Percentiles rank a stretch among this genome's conserved stretches.
phyloP scores from a whole-genome alignment of 2,797 vertebrate genomes.

The Crocidura indochinensis region DNA sequence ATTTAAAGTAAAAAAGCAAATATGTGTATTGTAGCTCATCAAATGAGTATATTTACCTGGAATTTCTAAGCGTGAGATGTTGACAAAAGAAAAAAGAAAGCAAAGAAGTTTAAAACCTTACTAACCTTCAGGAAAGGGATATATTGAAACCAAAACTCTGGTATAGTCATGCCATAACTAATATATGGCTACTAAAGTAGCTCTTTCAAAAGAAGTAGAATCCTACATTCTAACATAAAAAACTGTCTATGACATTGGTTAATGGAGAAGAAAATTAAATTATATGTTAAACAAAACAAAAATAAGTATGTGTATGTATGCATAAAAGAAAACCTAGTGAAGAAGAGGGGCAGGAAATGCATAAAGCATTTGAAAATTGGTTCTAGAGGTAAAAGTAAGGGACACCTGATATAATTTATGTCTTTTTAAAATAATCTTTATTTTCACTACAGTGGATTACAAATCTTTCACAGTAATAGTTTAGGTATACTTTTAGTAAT shows the following conservation, averaged over 20 bases:
- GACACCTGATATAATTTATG: not conserved
- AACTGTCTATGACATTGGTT: not conserved
- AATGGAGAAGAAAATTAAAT: not conserved
- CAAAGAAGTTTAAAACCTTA: not conserved
- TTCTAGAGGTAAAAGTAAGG: not conserved
- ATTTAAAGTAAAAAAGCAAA: constrained; percentile 65
- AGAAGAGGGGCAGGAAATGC: not conserved
- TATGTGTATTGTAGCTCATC: constrained; percentile 23
- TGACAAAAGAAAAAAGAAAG: not conserved
- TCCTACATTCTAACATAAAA: constrained; percentile 20
- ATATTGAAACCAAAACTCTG: constrained; percentile 12
- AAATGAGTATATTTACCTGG: constrained; percentile 30
- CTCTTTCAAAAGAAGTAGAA: not conserved
- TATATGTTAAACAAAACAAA: not conserved
- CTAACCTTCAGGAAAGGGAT: not conserved
- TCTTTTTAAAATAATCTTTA: not conserved
- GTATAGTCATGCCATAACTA: constrained; percentile 4
- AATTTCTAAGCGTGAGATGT: constrained; percentile 42
- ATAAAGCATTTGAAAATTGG: not conserved
- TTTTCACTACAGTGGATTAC: too few relatives aligned
- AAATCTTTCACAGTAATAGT: too few relatives aligned
- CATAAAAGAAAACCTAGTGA: not conserved
- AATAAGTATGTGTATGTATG: not conserved
- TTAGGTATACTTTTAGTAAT: too few relatives aligned
- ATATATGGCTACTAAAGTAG: not conserved